These are phyloP conservation scores for Meandrina meandrites DNA, from an alignment of 92 coral and sea anemone genomes.

Conservation along the genomic window DNA sequence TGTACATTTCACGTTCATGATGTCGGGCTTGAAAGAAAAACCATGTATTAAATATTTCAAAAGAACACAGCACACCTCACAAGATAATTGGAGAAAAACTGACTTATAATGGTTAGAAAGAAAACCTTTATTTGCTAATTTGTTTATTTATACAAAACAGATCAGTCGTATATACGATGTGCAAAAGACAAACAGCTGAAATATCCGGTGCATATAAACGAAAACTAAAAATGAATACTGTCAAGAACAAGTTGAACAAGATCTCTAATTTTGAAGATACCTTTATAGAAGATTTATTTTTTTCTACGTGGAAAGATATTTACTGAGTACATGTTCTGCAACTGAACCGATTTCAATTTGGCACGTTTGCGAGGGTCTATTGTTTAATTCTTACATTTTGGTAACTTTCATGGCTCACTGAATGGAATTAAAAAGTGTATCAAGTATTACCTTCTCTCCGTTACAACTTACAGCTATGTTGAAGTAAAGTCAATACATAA, in stretches of 20 bases:
- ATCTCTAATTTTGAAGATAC: background rate
- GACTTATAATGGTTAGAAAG: background rate
- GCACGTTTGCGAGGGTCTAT: background rate
- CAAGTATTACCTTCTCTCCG: background rate
- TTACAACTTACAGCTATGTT: background rate
- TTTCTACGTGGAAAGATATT: background rate
- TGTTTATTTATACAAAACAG: background rate
- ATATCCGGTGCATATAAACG: background rate
- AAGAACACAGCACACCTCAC: background rate
- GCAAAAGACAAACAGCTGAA: background rate
- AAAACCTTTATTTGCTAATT: background rate
- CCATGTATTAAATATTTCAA: background rate
- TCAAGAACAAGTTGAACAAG: background rate
- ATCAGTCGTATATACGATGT: background rate
- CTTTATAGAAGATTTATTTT: background rate
- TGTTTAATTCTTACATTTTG: background rate
- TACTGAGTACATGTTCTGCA: background rate
- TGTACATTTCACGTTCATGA: background rate
- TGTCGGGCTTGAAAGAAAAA: background rate
- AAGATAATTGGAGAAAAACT: background rate
- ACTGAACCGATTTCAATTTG: background rate
- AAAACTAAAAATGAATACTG: background rate
- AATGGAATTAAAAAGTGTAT: background rate
- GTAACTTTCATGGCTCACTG: background rate
- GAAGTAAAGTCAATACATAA: background rate